Percentiles rank a stretch among this genome's conserved stretches.
These are phyloP conservation scores for Rhadina sibilatrix DNA, from an alignment of 2,113 vertebrate genomes.

Conservation along the genomic window DNA sequence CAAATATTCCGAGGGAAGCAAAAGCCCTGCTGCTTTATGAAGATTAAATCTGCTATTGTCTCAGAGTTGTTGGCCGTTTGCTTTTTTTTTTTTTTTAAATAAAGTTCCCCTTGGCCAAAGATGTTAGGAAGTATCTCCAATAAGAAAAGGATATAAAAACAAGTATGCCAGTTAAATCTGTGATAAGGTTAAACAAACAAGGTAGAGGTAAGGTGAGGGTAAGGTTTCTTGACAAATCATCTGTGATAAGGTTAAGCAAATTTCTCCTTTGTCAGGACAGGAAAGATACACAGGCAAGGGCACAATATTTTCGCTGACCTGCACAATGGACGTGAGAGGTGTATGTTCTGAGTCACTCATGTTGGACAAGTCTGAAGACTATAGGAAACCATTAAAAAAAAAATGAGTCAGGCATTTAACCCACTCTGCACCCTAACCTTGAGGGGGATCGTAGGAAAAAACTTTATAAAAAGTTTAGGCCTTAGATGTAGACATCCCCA, in stretches of 20 bases:
- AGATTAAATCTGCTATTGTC: slow-evolving; percentile 1
- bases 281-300: background rate
- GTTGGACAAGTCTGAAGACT: background rate
- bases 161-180: background rate
- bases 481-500: background rate
- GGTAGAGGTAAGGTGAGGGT: background rate
- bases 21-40: slow-evolving; percentile 5
- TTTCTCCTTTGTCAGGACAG: background rate
- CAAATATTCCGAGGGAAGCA: background rate
- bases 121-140: background rate
- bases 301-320: background rate
- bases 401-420: background rate
- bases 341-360: background rate
- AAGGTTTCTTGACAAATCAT: slow-evolving; percentile 7
- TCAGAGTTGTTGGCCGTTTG: background rate
- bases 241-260: slow-evolving; percentile 45
- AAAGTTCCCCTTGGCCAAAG: background rate
- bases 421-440: background rate
- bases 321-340: background rate
- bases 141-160: background rate
- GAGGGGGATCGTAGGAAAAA: background rate
- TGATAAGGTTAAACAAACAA: slow-evolving; percentile 25
- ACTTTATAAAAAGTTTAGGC: background rate
- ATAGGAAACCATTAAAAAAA: background rate
- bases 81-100: background rate